Percentiles rank a stretch among this genome's conserved stretches.
phyloP scores from a whole-genome alignment of 2,113 vertebrate species.

The Ctenomys sociabilis region DNA sequence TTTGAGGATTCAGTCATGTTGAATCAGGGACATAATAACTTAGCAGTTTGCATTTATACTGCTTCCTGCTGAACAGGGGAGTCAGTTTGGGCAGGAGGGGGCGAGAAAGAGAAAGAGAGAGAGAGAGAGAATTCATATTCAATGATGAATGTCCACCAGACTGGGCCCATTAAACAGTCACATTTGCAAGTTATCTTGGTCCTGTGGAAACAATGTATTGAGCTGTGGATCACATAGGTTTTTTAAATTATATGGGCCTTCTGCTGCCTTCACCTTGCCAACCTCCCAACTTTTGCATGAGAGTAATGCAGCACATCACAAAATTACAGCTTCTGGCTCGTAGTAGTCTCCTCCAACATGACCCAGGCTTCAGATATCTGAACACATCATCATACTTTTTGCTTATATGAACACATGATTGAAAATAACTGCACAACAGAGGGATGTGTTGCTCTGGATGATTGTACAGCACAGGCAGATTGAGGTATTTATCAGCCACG shows the following conservation, averaged over 20 bases:
- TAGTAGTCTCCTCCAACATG: background rate
- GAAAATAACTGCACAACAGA: slow-evolving; percentile 32
- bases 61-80: too few relatives aligned
- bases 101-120: background rate
- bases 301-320: background rate
- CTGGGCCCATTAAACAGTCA: background rate
- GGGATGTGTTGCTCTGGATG: slow-evolving; percentile 44
- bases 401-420: slow-evolving; percentile 1
- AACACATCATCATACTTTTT: slow-evolving; percentile 3
- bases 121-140: background rate
- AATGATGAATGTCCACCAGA: background rate
- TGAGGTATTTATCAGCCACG: slow-evolving; percentile 30
- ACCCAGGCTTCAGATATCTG: background rate
- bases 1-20: too few relatives aligned
- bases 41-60: too few relatives aligned
- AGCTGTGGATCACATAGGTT: background rate
- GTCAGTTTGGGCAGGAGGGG: background rate
- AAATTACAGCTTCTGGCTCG: background rate
- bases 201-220: background rate
- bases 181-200: background rate
- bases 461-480: slow-evolving; percentile 45
- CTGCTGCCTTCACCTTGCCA: background rate
- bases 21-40: too few relatives aligned
- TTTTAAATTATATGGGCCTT: background rate
- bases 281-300: background rate